These are phyloP conservation scores for Antedon mediterranea DNA, from an alignment of 53 echinoderm and acorn worm genomes.

Conservation along the genomic window DNA sequence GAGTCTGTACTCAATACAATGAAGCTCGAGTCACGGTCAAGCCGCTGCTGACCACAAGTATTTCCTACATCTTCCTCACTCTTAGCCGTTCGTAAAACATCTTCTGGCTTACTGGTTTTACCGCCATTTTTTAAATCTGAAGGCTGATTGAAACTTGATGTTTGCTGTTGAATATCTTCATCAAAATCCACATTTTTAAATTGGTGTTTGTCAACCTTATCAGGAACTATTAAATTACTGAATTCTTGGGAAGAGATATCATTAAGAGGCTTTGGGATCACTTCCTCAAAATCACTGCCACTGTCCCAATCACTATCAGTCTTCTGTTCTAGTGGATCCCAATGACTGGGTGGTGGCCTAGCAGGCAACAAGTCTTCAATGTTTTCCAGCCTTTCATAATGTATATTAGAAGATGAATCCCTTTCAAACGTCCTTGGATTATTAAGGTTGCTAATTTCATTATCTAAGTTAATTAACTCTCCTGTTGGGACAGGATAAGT, in stretches of 20 bases:
- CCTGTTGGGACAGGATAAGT: neutral
- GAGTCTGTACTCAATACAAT: neutral
- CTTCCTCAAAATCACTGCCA: slow-evolving; percentile 16
- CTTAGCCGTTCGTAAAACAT: too few relatives aligned
- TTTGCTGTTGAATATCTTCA: neutral
- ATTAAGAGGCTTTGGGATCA: slow-evolving; percentile 69
- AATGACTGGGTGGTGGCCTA: neutral
- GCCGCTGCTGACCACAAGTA: neutral
- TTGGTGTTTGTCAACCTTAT: neutral
- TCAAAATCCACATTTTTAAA: neutral
- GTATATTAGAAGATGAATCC: neutral
- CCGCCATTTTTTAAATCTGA: neutral
- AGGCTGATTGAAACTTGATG: neutral
- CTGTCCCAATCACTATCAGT: neutral
- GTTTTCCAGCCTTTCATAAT: neutral
- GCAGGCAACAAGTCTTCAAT: neutral
- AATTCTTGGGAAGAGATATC: slow-evolving; percentile 50
- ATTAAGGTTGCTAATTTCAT: neutral
- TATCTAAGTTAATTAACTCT: neutral
- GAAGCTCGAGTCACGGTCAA: neutral
- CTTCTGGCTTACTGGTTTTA: too few relatives aligned
- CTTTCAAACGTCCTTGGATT: neutral
- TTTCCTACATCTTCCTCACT: neutral
- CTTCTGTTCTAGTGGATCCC: neutral
- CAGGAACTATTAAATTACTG: slow-evolving; percentile 13